Base-by-base conservation (phyloP, 1,140 invertebrate genomes). In the Branchinecta lindahli region DNA sequence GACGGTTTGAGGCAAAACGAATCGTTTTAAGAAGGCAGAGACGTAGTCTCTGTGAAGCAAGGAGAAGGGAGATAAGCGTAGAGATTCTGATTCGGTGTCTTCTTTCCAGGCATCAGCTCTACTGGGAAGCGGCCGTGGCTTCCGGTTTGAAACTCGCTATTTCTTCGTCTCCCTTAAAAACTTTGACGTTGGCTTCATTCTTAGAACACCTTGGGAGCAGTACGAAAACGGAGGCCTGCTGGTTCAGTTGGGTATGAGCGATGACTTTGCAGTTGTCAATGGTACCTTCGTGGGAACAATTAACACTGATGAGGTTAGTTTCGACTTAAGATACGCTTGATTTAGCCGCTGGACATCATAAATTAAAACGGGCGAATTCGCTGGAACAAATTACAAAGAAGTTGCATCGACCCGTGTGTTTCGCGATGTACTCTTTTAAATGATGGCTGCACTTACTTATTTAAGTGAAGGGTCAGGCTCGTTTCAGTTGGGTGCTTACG, bases 121-220 rank as follows among this genome's bases (percentile, higher is more conserved):
- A 61, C 52, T 61, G 12, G 52, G 52, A 61, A 61, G 12, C 12
- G 52, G 52, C 12, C 12, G 18, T 15, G 52, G 52, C 12, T 61
- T 61, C 52, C 52, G 52, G 52, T 61, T 61, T 61, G 52, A 61
- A 61, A 20, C 52, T 61, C 52, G 52, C 18, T 61, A 61, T 61
- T 61, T 61, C 52, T 61, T 61, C 52, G 6, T 20, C 52, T 61
- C 52, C 52, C 18, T 61, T 4, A 61, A 20, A 20, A 61, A 61
- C 52, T 61, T 61, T 61, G 52, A 61, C 18, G 52, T 61, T 61
- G 52, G 52, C 12, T 61, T 61, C 18, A 12, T 61, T 15, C 12
- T 61, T 61, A 12, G 52, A 4, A 15, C 52, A 4, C 52, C 52
- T 15, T 61, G 52, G 52, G 52, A 61, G 52, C 12, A 61, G 12